These are phyloP conservation scores for Aplochiton taeniatus DNA, from an alignment of 2,797 vertebrate genomes.

Conservation along the genomic window DNA sequence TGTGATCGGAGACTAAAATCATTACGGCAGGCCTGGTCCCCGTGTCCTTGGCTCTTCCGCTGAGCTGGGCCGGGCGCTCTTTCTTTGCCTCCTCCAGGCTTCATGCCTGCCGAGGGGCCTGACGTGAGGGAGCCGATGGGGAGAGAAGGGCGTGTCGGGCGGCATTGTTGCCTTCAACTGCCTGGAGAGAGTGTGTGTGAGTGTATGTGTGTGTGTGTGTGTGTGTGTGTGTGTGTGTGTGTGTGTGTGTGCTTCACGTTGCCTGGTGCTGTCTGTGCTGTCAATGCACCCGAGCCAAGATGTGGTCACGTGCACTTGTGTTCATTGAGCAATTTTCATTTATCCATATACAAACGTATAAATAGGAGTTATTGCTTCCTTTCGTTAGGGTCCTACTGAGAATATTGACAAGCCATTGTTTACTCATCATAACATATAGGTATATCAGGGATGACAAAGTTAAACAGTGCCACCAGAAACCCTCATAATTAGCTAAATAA, in stretches of 20 bases:
- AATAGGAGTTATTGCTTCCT: neutral
- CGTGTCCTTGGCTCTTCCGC: slow-evolving; percentile 76
- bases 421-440: too few relatives aligned
- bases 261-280: neutral
- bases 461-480: too few relatives aligned
- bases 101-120: neutral
- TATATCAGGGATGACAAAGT: too few relatives aligned
- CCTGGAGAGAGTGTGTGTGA: neutral
- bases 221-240: neutral
- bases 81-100: slow-evolving; percentile 5
- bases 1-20: slow-evolving; percentile 81
- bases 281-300: slow-evolving; percentile 1
- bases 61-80: slow-evolving; percentile 43
- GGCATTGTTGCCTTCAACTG: neutral
- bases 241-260: neutral
- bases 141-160: too few relatives aligned
- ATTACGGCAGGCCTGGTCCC: slow-evolving; percentile 76
- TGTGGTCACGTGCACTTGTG: slow-evolving; percentile 1
- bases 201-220: slow-evolving; percentile 7
- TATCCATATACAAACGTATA: neutral
- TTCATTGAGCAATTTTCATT: neutral
- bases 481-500: too few relatives aligned
- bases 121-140: neutral
- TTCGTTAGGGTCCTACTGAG: too few relatives aligned
- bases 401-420: too few relatives aligned